Conservation (phyloP, 1,140 invertebrate species). For the Lepidotrigona ventralis region DNA sequence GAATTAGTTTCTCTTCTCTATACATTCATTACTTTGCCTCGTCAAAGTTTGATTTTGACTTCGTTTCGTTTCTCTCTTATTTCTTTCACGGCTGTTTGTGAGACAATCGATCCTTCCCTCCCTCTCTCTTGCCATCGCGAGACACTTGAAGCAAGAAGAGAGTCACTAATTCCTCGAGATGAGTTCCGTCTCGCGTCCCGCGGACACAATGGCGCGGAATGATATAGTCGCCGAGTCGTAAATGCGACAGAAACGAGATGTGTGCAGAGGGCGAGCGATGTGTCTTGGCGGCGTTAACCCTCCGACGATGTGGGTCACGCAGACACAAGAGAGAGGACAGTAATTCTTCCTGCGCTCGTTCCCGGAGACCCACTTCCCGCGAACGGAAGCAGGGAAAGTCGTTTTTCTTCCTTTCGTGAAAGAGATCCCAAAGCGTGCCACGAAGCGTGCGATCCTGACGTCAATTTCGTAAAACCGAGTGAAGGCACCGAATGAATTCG, state of each 20-base stretch:
- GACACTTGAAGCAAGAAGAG: background rate
- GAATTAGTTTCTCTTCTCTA: background rate
- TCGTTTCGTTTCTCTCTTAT: background rate
- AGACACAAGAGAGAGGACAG: background rate
- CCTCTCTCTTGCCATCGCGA: background rate
- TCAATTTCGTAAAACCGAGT: slow-evolving; percentile 26
- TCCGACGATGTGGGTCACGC: slow-evolving; percentile 2
- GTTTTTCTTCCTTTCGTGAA: slow-evolving; percentile 21
- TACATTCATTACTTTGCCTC: background rate
- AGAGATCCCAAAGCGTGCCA: background rate
- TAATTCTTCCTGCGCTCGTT: slow-evolving; percentile 22
- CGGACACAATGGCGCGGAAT: background rate
- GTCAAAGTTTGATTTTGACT: background rate
- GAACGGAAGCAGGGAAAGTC: background rate
- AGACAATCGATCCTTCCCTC: no score
- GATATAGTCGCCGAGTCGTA: background rate
- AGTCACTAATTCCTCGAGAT: background rate
- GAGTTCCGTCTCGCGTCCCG: background rate
- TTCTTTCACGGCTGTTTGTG: no score
- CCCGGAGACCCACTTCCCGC: slow-evolving; percentile 17
- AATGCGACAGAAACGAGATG: slow-evolving; percentile 1
- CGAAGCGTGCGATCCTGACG: background rate
- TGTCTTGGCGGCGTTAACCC: no score
- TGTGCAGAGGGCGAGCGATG: background rate
- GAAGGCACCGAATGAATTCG: slow-evolving; percentile 41